A percentile compares a stretch with the other conserved stretches of the same genome.
Evolutionary conservation across 1,140 invertebrate genomes (phyloP).

Genomic region (Camponotus pennsylvanicus): DNA sequence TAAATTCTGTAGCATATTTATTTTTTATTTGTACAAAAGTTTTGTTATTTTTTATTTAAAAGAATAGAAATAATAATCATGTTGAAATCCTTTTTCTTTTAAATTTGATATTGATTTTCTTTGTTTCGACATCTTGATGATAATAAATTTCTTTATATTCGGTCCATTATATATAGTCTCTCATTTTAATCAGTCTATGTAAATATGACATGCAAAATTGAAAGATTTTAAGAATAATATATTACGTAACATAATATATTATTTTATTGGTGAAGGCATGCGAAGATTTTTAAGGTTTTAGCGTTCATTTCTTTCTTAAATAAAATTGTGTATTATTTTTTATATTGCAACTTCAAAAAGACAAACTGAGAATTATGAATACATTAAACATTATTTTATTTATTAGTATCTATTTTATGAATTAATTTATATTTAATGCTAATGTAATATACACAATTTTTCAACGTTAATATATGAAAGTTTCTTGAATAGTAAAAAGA

Average conservation of each 20-base stretch:
- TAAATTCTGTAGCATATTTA: background rate
- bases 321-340: background rate
- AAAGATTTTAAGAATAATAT: background rate
- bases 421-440: too few species aligned
- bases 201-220: constrained; percentile 35
- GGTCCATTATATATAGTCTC: constrained; percentile 9
- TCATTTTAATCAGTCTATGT: constrained; percentile 12
- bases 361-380: background rate
- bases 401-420: background rate
- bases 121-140: background rate
- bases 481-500: background rate
- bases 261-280: background rate
- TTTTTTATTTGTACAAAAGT: background rate
- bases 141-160: constrained; percentile 35
- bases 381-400: background rate
- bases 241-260: background rate
- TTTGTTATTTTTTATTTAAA: background rate
- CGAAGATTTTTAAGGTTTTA: background rate
- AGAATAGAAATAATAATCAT: background rate
- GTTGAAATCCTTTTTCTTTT: background rate
- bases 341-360: constrained; percentile 14
- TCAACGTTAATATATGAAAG: background rate
- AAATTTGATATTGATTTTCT: background rate
- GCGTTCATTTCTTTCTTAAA: background rate
- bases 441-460: background rate